phyloP scores from a whole-genome alignment of 1,140 invertebrate genomes.

The Achroia grisella region DNA sequence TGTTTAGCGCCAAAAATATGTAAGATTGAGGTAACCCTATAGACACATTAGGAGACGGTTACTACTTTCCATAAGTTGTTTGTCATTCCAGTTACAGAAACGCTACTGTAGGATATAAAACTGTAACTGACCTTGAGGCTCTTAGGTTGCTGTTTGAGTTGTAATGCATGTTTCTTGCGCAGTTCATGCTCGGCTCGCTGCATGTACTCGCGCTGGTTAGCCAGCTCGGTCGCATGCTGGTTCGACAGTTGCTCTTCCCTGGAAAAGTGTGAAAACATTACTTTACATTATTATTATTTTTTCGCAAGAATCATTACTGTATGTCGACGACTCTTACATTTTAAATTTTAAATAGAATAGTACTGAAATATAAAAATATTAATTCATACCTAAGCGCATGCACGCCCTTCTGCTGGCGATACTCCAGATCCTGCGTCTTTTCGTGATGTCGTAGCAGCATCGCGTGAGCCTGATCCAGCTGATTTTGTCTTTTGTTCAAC shows the following conservation, averaged over 20 bases:
- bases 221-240: slow-evolving; percentile 96
- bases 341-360: neutral
- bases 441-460: slow-evolving; percentile 97
- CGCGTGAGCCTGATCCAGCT: slow-evolving; percentile 95
- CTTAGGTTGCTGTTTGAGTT: slow-evolving; percentile 98
- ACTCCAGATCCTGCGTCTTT: slow-evolving; percentile 96
- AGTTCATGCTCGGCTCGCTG: slow-evolving; percentile 93
- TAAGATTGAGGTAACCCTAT: too few species aligned
- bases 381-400: slow-evolving; percentile 81
- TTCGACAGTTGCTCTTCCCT: slow-evolving; percentile 92
- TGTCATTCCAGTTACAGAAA: too few species aligned
- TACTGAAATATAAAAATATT: neutral
- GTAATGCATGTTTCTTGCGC: slow-evolving; percentile 96
- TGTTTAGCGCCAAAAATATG: too few species aligned
- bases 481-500: slow-evolving; percentile 93
- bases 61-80: too few species aligned
- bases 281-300: too few species aligned
- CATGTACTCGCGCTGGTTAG: slow-evolving; percentile 98
- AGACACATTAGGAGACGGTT: neutral
- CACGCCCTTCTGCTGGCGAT: slow-evolving; percentile 94
- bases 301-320: too few species aligned
- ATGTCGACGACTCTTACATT: too few species aligned
- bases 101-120: neutral
- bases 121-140: slow-evolving; percentile 88
- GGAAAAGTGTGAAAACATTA: slow-evolving; percentile 12